These are phyloP conservation scores for Dasysyrphus albostriatus DNA, from an alignment of 2,888 invertebrate genomes.

Conservation along the genomic window DNA sequence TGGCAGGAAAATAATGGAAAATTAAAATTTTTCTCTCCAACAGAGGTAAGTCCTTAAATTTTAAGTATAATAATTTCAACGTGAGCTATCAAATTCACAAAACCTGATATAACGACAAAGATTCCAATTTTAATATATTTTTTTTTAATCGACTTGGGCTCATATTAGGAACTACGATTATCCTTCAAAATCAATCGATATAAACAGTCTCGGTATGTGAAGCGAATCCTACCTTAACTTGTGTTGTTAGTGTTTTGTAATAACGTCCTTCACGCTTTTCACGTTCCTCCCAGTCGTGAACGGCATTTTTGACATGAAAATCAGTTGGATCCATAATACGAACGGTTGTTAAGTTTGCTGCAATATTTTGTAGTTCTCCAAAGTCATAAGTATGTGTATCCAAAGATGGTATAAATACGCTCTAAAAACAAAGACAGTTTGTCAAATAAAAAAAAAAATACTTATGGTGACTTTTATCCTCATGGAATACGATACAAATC, in stretches of 20 bases:
- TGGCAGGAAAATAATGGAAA: neutral
- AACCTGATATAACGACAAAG: neutral
- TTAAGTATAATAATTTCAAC: too few species aligned
- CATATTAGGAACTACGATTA: too few species aligned
- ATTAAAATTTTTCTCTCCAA: neutral
- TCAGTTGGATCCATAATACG: slow-evolving; percentile 83
- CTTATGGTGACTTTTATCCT: too few species aligned
- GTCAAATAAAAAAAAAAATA: too few species aligned
- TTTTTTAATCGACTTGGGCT: too few species aligned
- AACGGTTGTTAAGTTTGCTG: slow-evolving; percentile 82
- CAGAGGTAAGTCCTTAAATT: neutral
- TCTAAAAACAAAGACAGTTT: slow-evolving; percentile 82
- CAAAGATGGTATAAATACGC: slow-evolving; percentile 85
- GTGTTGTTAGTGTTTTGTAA: slow-evolving; percentile 78
- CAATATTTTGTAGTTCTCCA: slow-evolving; percentile 83
- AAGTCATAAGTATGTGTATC: slow-evolving; percentile 84
- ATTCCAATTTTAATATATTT: too few species aligned
- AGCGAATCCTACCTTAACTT: slow-evolving; percentile 79
- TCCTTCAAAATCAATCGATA: too few species aligned
- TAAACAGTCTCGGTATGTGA: too few species aligned
- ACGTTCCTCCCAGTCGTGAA: slow-evolving; percentile 83
- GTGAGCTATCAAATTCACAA: neutral
- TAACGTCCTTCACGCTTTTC: slow-evolving; percentile 80
- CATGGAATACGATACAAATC: too few species aligned
- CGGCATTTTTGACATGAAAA: slow-evolving; percentile 82